These are phyloP conservation scores for Arenaria interpres DNA, from an alignment of 2,113 vertebrate species.

Conservation along the genomic window DNA sequence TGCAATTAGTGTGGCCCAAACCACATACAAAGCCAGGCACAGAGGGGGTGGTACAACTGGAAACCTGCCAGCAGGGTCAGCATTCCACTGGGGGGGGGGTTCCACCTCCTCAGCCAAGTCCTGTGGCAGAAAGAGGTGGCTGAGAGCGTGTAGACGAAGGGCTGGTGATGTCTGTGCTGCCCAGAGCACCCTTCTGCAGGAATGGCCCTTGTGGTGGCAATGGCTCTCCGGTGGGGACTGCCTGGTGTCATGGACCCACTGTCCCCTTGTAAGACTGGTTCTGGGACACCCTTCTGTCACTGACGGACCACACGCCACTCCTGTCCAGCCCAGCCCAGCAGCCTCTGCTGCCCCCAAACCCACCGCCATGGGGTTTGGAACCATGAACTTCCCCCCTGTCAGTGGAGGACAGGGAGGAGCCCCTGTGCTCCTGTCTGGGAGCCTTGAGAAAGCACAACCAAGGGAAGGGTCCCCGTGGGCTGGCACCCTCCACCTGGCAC, in stretches of 20 bases:
- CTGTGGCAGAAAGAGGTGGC: neutral
- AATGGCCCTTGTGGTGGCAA: neutral
- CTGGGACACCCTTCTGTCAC: neutral
- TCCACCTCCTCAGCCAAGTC: neutral
- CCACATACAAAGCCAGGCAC: neutral
- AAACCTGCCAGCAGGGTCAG: neutral
- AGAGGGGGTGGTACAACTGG: neutral
- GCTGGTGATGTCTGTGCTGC: neutral
- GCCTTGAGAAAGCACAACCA: neutral
- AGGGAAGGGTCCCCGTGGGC: neutral
- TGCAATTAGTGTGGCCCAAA: neutral
- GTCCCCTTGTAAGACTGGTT: neutral
- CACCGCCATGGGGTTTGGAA: neutral
- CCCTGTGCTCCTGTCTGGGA: neutral
- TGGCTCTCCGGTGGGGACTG: neutral
- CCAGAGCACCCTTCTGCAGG: neutral
- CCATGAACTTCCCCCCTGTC: neutral
- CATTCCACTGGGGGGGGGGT: neutral
- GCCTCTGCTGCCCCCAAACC: neutral
- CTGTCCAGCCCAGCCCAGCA: neutral
- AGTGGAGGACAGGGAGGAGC: neutral
- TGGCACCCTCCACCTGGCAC: neutral
- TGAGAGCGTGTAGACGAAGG: neutral
- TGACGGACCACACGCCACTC: neutral
- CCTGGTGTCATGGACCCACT: neutral